Evolutionary conservation across 2,797 vertebrate species (phyloP).

Genomic region (Glyptemys insculpta): DNA sequence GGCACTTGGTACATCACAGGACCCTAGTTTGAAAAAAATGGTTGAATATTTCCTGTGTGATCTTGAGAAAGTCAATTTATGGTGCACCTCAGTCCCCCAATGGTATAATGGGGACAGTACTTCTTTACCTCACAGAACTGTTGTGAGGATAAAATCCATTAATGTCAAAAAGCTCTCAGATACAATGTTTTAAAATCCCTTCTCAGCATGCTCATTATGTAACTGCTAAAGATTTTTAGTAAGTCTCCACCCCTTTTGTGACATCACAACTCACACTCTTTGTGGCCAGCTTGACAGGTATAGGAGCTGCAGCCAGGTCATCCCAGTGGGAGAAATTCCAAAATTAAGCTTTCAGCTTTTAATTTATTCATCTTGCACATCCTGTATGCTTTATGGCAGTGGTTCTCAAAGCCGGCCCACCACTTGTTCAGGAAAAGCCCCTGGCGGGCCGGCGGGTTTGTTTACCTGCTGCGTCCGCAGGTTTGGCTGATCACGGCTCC

Average conservation of each 20-base stretch:
- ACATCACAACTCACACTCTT: background rate
- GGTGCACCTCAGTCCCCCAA: background rate
- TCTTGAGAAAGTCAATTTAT: background rate
- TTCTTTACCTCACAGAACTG: background rate
- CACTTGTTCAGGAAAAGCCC: too few species aligned
- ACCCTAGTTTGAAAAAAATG: background rate
- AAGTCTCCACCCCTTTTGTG: background rate
- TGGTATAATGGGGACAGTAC: background rate
- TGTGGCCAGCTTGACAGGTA: background rate
- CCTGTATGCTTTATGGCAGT: background rate
- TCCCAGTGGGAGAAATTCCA: background rate
- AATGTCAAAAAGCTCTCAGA: rapidly evolving
- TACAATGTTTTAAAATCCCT: background rate
- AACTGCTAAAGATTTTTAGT: background rate
- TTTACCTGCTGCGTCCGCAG: too few species aligned
- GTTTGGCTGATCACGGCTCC: too few species aligned
- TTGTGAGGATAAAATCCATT: background rate
- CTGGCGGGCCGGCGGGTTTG: too few species aligned
- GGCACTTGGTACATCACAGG: background rate
- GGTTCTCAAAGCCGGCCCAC: too few species aligned
- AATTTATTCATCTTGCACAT: background rate
- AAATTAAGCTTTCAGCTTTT: slow-evolving; percentile 43
- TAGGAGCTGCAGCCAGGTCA: background rate
- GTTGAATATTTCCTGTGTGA: background rate
- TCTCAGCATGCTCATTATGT: background rate